phyloP scores from a whole-genome alignment of 2,113 vertebrate genomes.

The Cyprichromis sp. region DNA sequence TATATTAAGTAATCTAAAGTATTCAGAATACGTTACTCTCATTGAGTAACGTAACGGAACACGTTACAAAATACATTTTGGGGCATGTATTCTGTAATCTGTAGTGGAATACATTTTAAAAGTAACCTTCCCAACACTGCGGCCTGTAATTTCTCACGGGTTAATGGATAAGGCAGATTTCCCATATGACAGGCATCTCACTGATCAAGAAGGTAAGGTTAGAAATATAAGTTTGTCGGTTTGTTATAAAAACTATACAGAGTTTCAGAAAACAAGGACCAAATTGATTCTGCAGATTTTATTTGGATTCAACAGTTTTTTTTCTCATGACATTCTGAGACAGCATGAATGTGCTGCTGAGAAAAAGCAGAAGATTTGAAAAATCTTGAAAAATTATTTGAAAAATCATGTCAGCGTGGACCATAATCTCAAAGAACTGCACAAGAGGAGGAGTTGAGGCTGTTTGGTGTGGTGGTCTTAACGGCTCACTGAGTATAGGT shows the following conservation, averaged over 20 bases:
- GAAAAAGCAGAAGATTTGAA: background rate
- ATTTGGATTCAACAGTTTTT: background rate
- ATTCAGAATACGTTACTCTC: too few species aligned
- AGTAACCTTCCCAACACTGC: too few species aligned
- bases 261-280: background rate
- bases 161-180: background rate
- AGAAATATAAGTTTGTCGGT: background rate
- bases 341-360: background rate
- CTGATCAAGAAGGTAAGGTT: background rate
- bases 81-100: too few species aligned
- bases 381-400: background rate
- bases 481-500: background rate
- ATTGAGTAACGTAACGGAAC: too few species aligned
- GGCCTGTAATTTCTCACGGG: background rate
- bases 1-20: too few species aligned
- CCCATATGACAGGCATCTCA: background rate
- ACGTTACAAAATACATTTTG: too few species aligned
- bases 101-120: too few species aligned
- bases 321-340: background rate
- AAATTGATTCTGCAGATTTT: background rate
- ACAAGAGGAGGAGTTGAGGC: background rate
- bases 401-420: background rate
- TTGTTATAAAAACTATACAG: background rate
- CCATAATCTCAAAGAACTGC: rapidly evolving
- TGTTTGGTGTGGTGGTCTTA: background rate